Evolutionary conservation across 2,888 invertebrate species (phyloP).

Genomic region (Noctua janthe): DNA sequence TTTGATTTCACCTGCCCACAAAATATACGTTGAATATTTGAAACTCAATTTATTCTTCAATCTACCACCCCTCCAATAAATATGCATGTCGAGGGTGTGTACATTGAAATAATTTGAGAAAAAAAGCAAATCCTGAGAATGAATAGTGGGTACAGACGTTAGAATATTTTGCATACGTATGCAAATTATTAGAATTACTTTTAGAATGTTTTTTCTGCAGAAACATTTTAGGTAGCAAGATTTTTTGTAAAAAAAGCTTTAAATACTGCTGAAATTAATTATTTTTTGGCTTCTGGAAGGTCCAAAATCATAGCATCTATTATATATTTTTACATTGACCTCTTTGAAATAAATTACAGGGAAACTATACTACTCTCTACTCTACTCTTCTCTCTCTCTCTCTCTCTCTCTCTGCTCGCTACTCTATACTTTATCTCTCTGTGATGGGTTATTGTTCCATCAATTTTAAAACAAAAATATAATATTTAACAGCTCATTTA

Average conservation of each 20-base stretch:
- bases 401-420: too few relatives aligned
- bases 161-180: conserved; percentile 18
- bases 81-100: conserved; percentile 37
- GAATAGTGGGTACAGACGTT: conserved; percentile 14
- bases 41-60: conserved; percentile 46
- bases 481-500: conserved; percentile 33
- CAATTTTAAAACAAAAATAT: conserved; percentile 19
- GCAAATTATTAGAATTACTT: conserved; percentile 30
- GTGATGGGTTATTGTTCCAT: neutral
- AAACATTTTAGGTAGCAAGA: neutral
- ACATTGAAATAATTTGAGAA: conserved; percentile 15
- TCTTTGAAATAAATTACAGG: neutral
- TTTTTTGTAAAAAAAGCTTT: neutral
- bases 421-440: neutral
- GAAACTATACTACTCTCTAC: neutral
- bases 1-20: conserved; percentile 26
- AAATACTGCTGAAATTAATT: neutral
- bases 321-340: neutral
- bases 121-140: neutral
- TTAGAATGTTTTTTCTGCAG: neutral
- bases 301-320: neutral
- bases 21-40: conserved; percentile 41
- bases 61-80: conserved; percentile 33
- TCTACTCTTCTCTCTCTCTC: too few relatives aligned
- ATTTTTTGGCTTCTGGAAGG: neutral